Percentiles rank a stretch among this genome's conserved stretches.
These are phyloP conservation scores for Dinocampus coccinellae DNA, from an alignment of 2,888 invertebrate species.

Conservation along the genomic window DNA sequence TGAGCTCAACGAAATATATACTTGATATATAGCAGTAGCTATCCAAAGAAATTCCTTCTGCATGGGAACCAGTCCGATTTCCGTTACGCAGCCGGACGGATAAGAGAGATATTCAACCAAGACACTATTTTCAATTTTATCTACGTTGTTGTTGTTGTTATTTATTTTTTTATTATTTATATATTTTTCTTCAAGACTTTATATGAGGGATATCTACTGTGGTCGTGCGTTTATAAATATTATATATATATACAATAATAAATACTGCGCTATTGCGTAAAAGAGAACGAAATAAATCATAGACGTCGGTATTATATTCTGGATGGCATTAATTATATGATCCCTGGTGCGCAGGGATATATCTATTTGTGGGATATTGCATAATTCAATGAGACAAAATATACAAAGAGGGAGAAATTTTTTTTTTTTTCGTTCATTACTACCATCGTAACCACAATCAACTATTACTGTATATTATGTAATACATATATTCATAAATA, in stretches of 20 bases:
- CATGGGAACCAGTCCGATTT: conserved; percentile 41
- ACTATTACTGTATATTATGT: conserved; percentile 5
- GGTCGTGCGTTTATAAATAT: not conserved
- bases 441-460: not conserved
- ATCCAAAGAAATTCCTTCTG: conserved; percentile 36
- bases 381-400: conserved; percentile 15
- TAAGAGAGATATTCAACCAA: conserved; percentile 21
- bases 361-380: conserved; percentile 21
- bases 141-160: not conserved
- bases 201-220: not conserved
- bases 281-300: conserved; percentile 36
- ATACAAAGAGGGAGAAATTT: not conserved
- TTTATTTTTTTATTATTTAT: not conserved
- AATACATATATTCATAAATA: not conserved
- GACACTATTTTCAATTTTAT: not conserved
- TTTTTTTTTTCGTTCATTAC: not conserved
- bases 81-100: conserved; percentile 37
- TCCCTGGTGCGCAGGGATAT: conserved; percentile 23
- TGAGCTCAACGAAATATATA: conserved; percentile 27
- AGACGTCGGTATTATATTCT: conserved; percentile 28
- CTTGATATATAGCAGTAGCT: conserved; percentile 6
- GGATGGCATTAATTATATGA: conserved; percentile 38
- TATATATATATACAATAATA: not conserved
- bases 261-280: conserved; percentile 23
- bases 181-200: conserved; percentile 10